phyloP scores from a whole-genome alignment of 2,888 invertebrate genomes.

The Phorcus lineatus region DNA sequence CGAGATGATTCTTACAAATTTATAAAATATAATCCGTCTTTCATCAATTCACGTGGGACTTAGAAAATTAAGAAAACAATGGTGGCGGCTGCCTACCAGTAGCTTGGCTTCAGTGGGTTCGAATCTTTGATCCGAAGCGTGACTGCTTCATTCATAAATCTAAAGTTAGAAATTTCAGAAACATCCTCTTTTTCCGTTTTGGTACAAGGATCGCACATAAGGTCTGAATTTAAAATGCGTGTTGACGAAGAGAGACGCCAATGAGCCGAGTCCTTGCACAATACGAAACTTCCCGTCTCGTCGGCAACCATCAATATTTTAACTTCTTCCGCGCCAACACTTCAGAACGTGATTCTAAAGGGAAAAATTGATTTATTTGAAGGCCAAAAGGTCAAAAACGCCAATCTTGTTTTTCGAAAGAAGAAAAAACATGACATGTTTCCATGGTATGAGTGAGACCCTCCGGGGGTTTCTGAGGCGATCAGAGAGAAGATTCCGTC shows the following conservation, averaged over 20 bases:
- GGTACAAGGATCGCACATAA: too few species aligned
- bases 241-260: too few species aligned
- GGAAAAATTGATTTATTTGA: slow-evolving; percentile 13
- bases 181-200: too few species aligned
- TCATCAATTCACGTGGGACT: neutral
- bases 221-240: too few species aligned
- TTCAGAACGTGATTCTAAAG: neutral
- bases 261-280: too few species aligned
- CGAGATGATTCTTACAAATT: neutral
- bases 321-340: neutral
- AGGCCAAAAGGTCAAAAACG: slow-evolving; percentile 20
- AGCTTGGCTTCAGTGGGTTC: neutral
- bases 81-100: neutral
- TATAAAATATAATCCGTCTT: neutral
- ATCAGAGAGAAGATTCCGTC: neutral
- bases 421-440: neutral
- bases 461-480: neutral
- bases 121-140: too few species aligned
- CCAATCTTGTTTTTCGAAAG: slow-evolving; percentile 7
- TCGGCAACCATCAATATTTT: neutral
- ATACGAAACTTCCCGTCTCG: too few species aligned
- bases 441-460: neutral
- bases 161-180: too few species aligned
- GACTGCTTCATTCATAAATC: too few species aligned
- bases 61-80: neutral